These are phyloP conservation scores for Spilosoma lubricipeda DNA, from an alignment of 2,888 invertebrate genomes.

Conservation along the genomic window DNA sequence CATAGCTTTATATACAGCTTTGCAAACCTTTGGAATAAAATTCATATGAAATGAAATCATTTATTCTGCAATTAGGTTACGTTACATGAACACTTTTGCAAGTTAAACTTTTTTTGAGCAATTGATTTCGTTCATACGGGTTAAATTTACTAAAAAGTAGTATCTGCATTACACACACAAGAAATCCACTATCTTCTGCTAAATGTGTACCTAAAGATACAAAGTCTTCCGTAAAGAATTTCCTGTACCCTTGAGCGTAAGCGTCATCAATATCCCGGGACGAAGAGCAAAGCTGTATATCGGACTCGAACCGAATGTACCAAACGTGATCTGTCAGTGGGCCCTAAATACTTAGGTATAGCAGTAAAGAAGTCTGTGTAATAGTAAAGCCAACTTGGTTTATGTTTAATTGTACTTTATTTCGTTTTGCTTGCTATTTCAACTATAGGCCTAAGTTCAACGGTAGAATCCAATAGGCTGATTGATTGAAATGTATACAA, in stretches of 20 bases:
- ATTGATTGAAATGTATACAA: not conserved
- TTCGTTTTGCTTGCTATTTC: not conserved
- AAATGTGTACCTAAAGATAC: not conserved
- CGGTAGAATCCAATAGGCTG: no score
- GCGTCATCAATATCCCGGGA: not conserved
- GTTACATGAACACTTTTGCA: no score
- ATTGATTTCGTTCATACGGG: no score
- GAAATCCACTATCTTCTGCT: not conserved
- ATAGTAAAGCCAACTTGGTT: not conserved
- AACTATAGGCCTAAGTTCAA: not conserved
- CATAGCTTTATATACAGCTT: conserved; percentile 35
- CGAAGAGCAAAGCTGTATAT: not conserved
- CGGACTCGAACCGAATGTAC: not conserved
- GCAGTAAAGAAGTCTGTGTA: no score
- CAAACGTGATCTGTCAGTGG: not conserved
- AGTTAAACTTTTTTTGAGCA: no score
- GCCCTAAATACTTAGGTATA: no score
- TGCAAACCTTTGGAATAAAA: conserved; percentile 56
- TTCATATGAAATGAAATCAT: no score
- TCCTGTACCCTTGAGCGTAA: not conserved
- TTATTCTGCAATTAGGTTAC: no score
- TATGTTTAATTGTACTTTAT: not conserved
- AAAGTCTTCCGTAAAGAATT: not conserved
- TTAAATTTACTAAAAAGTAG: not conserved
- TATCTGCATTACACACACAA: not conserved